Percentiles rank a stretch among this genome's conserved stretches.
phyloP scores from a whole-genome alignment of 2,888 invertebrate species.

The Deroplatys truncata region DNA sequence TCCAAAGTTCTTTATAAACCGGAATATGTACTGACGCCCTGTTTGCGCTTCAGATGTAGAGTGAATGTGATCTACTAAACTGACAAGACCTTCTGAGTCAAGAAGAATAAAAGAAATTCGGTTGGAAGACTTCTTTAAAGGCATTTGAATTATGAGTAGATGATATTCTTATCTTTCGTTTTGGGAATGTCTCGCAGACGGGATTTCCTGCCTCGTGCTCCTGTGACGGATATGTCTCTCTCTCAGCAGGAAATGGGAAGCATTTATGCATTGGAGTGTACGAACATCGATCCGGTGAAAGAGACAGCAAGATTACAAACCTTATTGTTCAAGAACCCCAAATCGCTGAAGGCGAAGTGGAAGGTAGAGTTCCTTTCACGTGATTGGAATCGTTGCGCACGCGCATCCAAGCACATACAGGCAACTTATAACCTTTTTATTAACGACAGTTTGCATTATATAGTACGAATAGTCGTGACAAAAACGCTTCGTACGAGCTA shows the following conservation, averaged over 20 bases:
- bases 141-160: not conserved
- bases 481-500: no score
- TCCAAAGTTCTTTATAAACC: no score
- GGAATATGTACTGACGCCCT: not conserved
- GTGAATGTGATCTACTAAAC: not conserved
- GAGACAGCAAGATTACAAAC: not conserved
- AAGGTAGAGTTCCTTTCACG: not conserved
- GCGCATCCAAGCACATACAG: no score
- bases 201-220: not conserved
- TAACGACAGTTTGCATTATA: no score
- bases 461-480: no score
- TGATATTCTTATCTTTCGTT: not conserved
- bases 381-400: no score
- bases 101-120: not conserved
- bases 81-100: not conserved
- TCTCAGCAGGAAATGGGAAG: not conserved
- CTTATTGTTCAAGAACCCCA: not conserved
- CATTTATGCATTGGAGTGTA: not conserved
- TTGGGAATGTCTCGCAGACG: not conserved
- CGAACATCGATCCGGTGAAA: not conserved
- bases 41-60: not conserved
- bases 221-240: not conserved
- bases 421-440: no score
- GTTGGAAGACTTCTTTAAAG: not conserved
- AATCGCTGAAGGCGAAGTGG: not conserved